These are phyloP conservation scores for Halocynthia aurantium DNA, from an alignment of 23 tunicate genomes.

Conservation along the genomic window DNA sequence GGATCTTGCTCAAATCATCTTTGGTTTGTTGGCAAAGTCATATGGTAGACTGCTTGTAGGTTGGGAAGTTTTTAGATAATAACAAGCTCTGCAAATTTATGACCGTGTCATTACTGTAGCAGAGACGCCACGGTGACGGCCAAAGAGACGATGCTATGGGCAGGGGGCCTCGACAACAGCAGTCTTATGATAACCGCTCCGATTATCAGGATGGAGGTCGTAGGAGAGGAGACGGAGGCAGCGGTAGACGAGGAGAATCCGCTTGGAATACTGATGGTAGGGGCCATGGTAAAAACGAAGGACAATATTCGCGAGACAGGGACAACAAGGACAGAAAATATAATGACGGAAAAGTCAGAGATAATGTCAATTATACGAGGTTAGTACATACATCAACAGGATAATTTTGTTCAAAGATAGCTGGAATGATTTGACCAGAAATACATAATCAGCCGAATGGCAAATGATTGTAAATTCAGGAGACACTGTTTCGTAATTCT, in stretches of 20 bases:
- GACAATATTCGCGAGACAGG: not conserved
- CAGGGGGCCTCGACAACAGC: conserved; percentile 4
- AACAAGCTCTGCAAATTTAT: no score
- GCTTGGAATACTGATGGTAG: conserved; percentile 1
- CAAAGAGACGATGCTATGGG: conserved; percentile 2
- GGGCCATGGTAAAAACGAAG: conserved; percentile 5
- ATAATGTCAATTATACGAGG: not conserved
- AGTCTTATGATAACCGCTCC: conserved; percentile 1
- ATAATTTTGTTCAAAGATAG: not conserved
- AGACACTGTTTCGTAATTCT: not conserved
- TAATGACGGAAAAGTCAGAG: not conserved
- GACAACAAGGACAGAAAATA: not conserved
- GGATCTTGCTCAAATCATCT: no score
- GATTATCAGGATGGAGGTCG: conserved; percentile 34
- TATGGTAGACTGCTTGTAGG: no score
- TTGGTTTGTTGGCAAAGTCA: no score
- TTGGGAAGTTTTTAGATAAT: no score
- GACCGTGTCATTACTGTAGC: not conserved
- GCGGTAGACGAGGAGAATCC: conserved; percentile 34
- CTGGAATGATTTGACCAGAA: not conserved
- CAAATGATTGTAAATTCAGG: not conserved
- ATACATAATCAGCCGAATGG: not conserved
- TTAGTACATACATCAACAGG: not conserved
- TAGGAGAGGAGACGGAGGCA: conserved; percentile 80
- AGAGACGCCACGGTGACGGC: conserved; percentile 3